Percentiles rank a stretch among this genome's conserved stretches.
These are phyloP conservation scores for Trichopoda pennipes DNA, from an alignment of 2,888 invertebrate genomes.

Conservation along the genomic window DNA sequence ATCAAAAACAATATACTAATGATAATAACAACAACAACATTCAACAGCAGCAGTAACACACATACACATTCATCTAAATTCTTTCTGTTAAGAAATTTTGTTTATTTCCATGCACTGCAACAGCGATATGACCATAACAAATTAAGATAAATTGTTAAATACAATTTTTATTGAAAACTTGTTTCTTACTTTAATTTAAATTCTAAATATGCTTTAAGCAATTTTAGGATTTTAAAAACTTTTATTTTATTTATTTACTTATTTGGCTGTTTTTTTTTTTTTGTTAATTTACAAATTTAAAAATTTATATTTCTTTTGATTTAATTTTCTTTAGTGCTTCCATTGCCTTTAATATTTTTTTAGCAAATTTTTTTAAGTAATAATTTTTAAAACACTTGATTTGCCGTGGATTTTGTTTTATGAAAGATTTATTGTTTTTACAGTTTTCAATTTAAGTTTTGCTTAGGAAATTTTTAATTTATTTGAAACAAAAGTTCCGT, in stretches of 20 bases:
- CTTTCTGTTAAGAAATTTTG: neutral
- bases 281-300: too few species aligned
- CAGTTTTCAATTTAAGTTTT: slow-evolving; percentile 12
- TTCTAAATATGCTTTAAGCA: neutral
- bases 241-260: neutral
- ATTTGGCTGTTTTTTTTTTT: neutral
- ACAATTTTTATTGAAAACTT: neutral
- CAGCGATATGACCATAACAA: neutral
- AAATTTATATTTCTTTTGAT: neutral
- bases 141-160: neutral
- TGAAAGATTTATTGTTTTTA: slow-evolving; percentile 8
- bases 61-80: neutral
- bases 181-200: slow-evolving; percentile 20
- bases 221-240: neutral
- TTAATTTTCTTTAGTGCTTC: neutral
- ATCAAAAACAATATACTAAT: slow-evolving; percentile 19
- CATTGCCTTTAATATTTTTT: neutral
- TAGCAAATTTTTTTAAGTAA: neutral
- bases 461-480: neutral
- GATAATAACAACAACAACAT: neutral
- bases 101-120: neutral
- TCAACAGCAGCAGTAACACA: slow-evolving; percentile 23
- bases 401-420: neutral
- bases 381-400: neutral
- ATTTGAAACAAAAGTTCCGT: slow-evolving; percentile 44